Evolutionary conservation across 2,113 vertebrate genomes (phyloP).

Genomic region (Semnornis frantzii): DNA sequence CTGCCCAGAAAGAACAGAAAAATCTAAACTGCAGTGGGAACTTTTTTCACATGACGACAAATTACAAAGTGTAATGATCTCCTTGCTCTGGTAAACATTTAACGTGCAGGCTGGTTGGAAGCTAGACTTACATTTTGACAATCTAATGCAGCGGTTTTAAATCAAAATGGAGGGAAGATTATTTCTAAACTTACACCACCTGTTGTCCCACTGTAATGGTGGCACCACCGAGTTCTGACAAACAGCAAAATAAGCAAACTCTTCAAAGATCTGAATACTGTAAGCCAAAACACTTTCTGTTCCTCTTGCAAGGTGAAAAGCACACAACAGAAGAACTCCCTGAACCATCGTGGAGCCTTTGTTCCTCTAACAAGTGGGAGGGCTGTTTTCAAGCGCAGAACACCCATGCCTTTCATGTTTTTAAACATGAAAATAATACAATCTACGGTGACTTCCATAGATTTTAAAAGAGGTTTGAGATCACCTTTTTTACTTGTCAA

Average conservation of each 20-base stretch:
- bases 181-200: neutral
- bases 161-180: neutral
- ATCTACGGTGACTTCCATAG: neutral
- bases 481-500: neutral
- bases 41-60: neutral
- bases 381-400: neutral
- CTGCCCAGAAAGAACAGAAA: conserved; percentile 66
- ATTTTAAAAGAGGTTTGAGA: neutral
- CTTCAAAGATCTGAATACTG: neutral
- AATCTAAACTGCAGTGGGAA: neutral
- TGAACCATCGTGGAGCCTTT: neutral
- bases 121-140: neutral
- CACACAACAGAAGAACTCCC: neutral
- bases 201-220: neutral
- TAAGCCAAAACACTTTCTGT: neutral
- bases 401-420: neutral
- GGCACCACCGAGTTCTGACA: neutral
- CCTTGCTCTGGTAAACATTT: neutral
- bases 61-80: neutral
- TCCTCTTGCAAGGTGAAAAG: neutral
- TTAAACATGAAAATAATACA: neutral
- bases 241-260: neutral
- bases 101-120: neutral
- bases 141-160: neutral
- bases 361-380: neutral